Evolutionary conservation across 2,888 invertebrate genomes (phyloP).

Genomic region (Resseliella maxima): DNA sequence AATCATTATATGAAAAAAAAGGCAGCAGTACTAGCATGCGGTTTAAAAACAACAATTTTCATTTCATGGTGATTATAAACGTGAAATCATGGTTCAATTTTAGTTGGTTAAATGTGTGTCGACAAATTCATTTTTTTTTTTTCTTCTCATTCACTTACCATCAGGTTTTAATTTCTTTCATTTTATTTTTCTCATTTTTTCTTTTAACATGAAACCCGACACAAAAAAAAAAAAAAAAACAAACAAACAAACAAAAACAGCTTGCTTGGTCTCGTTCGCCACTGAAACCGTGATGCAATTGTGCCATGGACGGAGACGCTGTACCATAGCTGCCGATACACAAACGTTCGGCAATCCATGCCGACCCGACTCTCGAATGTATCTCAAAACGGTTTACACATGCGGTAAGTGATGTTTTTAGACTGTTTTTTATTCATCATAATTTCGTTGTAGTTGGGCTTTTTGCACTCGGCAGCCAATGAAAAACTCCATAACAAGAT

Average conservation of each 20-base stretch:
- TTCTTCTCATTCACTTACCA: neutral
- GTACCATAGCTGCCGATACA: constrained; percentile 84
- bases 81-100: neutral
- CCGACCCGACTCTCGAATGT: constrained; percentile 83
- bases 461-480: neutral
- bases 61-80: constrained; percentile 11
- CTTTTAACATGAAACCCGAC: constrained; percentile 62
- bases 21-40: neutral
- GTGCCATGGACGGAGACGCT: constrained; percentile 86
- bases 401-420: constrained; percentile 76
- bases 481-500: constrained; percentile 37
- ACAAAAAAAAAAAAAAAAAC: no score
- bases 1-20: neutral
- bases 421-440: neutral
- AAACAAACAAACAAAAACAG: no score
- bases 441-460: neutral
- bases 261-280: constrained; percentile 87
- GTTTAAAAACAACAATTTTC: neutral
- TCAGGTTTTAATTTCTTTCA: constrained; percentile 28
- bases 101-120: constrained; percentile 15
- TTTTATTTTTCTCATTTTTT: constrained; percentile 58
- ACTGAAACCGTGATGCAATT: constrained; percentile 90
- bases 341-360: constrained; percentile 87
- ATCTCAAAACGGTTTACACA: constrained; percentile 88
- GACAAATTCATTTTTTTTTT: no score